These are phyloP conservation scores for Thamnaconus septentrionalis DNA, from an alignment of 2,113 vertebrate species.

Conservation along the genomic window DNA sequence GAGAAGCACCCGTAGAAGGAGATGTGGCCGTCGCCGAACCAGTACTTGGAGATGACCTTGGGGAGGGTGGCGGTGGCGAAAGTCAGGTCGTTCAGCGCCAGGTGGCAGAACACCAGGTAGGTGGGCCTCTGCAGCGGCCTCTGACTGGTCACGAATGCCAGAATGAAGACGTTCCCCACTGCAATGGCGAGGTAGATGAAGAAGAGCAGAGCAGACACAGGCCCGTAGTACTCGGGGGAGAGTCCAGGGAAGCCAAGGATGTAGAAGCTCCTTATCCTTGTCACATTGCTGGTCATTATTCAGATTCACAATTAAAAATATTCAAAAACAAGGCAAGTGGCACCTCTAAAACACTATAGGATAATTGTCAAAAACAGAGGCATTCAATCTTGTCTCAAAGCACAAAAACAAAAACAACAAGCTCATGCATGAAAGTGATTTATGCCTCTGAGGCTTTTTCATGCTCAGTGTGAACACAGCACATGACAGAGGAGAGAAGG, in stretches of 20 bases:
- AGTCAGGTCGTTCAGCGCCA: conserved; percentile 67
- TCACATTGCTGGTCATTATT: conserved; percentile 16
- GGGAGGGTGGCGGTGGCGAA: conserved; percentile 67
- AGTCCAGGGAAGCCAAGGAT: conserved; percentile 71
- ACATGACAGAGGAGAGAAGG: too few species aligned
- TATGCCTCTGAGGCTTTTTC: too few species aligned
- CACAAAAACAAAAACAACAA: not conserved
- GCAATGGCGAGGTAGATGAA: conserved; percentile 54
- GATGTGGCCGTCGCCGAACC: conserved; percentile 43
- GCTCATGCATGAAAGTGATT: too few species aligned
- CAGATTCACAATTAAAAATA: not conserved
- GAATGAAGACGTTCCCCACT: conserved; percentile 64
- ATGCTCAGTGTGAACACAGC: too few species aligned
- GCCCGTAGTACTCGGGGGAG: conserved; percentile 40
- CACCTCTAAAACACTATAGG: too few species aligned
- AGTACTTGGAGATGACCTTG: conserved; percentile 64
- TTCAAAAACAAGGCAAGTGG: too few species aligned
- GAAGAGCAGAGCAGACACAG: conserved; percentile 49
- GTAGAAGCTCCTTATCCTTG: conserved; percentile 33
- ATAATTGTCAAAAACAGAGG: not conserved
- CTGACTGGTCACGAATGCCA: conserved; percentile 52
- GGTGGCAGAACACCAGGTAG: conserved; percentile 72
- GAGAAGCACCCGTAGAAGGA: conserved; percentile 61
- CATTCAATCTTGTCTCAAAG: not conserved
- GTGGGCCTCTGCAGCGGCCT: conserved; percentile 68